Conservation (phyloP, 1,140 invertebrate species). For the Ceratina japonica region DNA sequence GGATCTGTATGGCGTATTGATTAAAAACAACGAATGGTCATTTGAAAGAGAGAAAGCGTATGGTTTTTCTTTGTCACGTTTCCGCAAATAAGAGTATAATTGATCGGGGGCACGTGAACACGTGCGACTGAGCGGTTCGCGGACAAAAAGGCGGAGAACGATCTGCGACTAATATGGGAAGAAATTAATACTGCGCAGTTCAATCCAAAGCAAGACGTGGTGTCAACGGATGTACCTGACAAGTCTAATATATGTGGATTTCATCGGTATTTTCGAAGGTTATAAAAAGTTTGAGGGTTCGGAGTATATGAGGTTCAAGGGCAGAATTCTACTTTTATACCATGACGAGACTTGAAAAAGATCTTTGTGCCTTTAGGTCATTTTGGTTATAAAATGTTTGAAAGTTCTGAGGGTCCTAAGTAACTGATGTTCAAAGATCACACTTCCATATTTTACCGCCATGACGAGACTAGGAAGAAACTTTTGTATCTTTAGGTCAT, state of each 20-base stretch:
- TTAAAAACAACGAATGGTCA: too few species aligned
- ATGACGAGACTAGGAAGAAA: too few species aligned
- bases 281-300: too few species aligned
- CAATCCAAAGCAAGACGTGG: constrained; percentile 39
- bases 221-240: constrained; percentile 42
- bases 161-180: constrained; percentile 40
- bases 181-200: constrained; percentile 22
- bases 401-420: too few species aligned
- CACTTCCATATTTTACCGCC: too few species aligned
- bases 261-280: constrained; percentile 44
- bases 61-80: neutral
- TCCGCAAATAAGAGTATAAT: neutral
- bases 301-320: too few species aligned
- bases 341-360: neutral
- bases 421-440: too few species aligned
- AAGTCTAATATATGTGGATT: constrained; percentile 25
- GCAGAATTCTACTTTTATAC: constrained; percentile 35
- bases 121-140: neutral
- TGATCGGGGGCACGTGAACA: constrained; percentile 3
- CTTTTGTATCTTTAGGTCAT: too few species aligned
- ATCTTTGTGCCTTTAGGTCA: too few species aligned
- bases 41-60: neutral
- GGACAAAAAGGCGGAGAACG: constrained; percentile 37
- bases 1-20: too few species aligned
- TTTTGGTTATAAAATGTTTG: too few species aligned